phyloP scores from a whole-genome alignment of 2,113 vertebrate species.

The Leptodactylus fuscus region DNA sequence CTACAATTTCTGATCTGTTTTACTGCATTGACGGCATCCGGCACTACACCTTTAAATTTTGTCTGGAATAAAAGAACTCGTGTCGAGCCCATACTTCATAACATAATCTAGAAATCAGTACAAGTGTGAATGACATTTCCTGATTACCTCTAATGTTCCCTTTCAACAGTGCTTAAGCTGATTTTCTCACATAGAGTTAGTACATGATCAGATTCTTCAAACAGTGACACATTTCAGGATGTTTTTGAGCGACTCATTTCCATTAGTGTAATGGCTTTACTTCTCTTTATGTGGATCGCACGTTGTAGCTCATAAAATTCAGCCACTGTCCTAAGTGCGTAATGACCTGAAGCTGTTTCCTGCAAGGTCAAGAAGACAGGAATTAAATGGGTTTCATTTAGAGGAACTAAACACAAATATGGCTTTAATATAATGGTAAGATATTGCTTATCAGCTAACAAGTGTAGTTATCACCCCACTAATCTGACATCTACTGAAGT shows the following conservation, averaged over 20 bases:
- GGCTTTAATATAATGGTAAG: not conserved
- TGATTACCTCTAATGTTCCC: conserved; percentile 54
- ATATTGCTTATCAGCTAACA: too few relatives aligned
- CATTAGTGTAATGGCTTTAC: conserved; percentile 51
- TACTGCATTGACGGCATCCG: not conserved
- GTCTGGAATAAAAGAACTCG: conserved; percentile 7
- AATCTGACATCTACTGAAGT: too few relatives aligned
- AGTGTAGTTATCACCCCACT: too few relatives aligned
- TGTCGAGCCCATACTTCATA: conserved; percentile 21
- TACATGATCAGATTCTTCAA: conserved; percentile 58
- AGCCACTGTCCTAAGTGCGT: not conserved
- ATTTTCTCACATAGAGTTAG: conserved; percentile 35
- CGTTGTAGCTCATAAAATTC: conserved; percentile 40
- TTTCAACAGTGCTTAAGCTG: conserved; percentile 52
- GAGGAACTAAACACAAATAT: not conserved
- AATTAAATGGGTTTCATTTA: not conserved
- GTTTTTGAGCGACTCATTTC: conserved; percentile 48
- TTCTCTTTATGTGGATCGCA: conserved; percentile 27
- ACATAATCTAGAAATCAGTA: conserved; percentile 56
- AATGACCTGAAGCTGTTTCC: conserved; percentile 23
- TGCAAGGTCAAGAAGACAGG: conserved; percentile 16
- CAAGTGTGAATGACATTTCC: conserved; percentile 55
- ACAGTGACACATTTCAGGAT: conserved; percentile 49
- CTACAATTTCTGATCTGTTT: not conserved
- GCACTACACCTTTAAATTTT: conserved; percentile 13